Evolutionary conservation across 1,140 invertebrate genomes (phyloP).

Genomic region (Triops cancriformis): DNA sequence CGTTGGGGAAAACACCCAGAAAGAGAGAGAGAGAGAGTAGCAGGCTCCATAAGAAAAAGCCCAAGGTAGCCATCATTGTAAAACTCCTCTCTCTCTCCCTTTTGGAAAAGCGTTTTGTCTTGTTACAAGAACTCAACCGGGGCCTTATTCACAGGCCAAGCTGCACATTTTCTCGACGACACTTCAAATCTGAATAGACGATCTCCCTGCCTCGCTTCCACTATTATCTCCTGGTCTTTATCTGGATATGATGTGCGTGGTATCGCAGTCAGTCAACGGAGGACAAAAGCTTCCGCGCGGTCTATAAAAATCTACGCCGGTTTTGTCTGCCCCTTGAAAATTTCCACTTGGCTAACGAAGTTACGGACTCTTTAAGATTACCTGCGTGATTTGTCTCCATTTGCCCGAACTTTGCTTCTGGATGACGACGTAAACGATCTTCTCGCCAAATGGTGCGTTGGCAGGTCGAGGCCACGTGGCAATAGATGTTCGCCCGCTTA

Average conservation of each 20-base stretch:
- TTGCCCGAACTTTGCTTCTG: constrained; percentile 45
- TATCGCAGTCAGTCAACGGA: too few species aligned
- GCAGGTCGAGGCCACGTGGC: constrained; percentile 52
- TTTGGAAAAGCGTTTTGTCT: background rate
- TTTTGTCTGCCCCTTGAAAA: too few species aligned
- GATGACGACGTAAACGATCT: constrained; percentile 60
- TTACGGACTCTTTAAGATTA: background rate
- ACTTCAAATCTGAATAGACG: background rate
- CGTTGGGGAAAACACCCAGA: too few species aligned
- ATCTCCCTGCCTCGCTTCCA: background rate
- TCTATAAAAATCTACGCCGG: too few species aligned
- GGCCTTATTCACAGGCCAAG: background rate
- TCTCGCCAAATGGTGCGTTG: constrained; percentile 34
- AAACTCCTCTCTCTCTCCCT: background rate
- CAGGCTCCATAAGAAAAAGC: background rate
- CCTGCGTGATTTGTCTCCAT: constrained; percentile 52
- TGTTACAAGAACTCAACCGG: background rate
- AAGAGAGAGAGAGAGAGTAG: too few species aligned
- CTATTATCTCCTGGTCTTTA: background rate
- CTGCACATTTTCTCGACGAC: background rate
- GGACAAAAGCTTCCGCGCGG: too few species aligned
- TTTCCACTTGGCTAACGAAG: too few species aligned
- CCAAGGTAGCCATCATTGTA: background rate
- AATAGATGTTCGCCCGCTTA: constrained; percentile 38
- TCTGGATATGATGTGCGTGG: too few species aligned